phyloP scores from a whole-genome alignment of 1,140 invertebrate genomes.

The Drosophila malerkotliana region DNA sequence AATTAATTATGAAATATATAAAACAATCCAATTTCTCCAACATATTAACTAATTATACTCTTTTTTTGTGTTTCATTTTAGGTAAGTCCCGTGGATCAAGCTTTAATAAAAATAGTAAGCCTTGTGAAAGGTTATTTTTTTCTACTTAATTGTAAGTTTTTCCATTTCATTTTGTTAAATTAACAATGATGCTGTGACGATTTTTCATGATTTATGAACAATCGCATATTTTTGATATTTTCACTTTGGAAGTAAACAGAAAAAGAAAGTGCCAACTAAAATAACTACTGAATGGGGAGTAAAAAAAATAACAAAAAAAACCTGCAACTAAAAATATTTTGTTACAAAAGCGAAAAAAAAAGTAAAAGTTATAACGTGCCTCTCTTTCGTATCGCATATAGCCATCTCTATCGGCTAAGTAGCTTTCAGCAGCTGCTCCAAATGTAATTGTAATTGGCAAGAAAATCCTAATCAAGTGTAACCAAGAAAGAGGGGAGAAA shows the following conservation, averaged over 20 bases:
- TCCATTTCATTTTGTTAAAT: slow-evolving; percentile 38
- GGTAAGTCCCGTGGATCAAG: slow-evolving; percentile 50
- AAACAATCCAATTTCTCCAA: slow-evolving; percentile 28
- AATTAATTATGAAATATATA: slow-evolving; percentile 38
- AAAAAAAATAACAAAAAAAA: slow-evolving; percentile 23
- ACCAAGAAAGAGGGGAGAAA: slow-evolving; percentile 25
- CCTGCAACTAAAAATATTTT: slow-evolving; percentile 36
- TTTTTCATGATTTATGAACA: slow-evolving; percentile 45
- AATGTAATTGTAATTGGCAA: slow-evolving; percentile 76
- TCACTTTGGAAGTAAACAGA: slow-evolving; percentile 5
- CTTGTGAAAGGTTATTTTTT: slow-evolving; percentile 16
- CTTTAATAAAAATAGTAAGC: slow-evolving; percentile 16
- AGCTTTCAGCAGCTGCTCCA: slow-evolving; percentile 63
- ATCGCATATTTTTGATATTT: slow-evolving; percentile 1
- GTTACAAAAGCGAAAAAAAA: slow-evolving; percentile 50
- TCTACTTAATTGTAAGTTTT: slow-evolving; percentile 37
- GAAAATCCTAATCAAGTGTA: slow-evolving; percentile 73
- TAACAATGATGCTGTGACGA: slow-evolving; percentile 32
- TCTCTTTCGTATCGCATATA: background rate
- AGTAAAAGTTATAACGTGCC: slow-evolving; percentile 53
- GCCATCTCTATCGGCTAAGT: slow-evolving; percentile 9
- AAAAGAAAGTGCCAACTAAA: slow-evolving; percentile 53
- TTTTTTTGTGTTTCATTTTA: slow-evolving; percentile 61
- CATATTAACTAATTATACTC: slow-evolving; percentile 44
- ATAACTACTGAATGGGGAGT: slow-evolving; percentile 27